Base-by-base conservation (phyloP, 2,888 invertebrate species). In the Arctia plantaginis region DNA sequence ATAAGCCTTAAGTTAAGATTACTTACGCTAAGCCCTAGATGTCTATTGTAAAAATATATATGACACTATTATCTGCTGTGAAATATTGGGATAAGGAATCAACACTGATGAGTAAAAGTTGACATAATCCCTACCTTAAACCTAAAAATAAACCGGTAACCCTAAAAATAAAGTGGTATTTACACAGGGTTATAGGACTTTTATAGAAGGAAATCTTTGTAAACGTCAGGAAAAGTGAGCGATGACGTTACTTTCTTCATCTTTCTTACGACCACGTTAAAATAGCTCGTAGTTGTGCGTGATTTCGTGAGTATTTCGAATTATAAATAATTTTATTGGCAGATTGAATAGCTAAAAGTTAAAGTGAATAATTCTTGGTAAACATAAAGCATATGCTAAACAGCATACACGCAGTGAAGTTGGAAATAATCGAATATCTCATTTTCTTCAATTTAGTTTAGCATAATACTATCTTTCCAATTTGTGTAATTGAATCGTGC, bases 231-330 rank as follows among this genome's bases (percentile, higher is more conserved):
- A 20, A 66, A 44, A 44, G 20, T 44, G 27, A 66, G 8, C 18
- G 41, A 41, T 66, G 66, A 66, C 15, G 66, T 44, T 66, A 66
- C 13, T 67, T 65, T 44, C 30, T 59, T 59, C 27, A 67, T 44
- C 30, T 18, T 41, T 67, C 20, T 41, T 30, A 30, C 27, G 27
- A 66, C n/a, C 27, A 66, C 30, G 27, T 30, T 44, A 67, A 67
- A 41, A 67, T 41, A 67, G 30, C 18, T 67, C 27, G 12, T 27
- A 67, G 30, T 44, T 44, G 59, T 27, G 27, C 2, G 23, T n/a
- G 13, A 41, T 41, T 41, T 41, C 1, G 12, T 12, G 13, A 3
- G 3, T 12, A 10, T n/a, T n/a, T 55, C n/a, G 27, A 27, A 59
- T 59, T 27, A 59, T n/a, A 59, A 59, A 59, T 27, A 12, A n/a